Base-by-base conservation (phyloP, 2,888 invertebrate species). In the Nymphalis c-album region DNA sequence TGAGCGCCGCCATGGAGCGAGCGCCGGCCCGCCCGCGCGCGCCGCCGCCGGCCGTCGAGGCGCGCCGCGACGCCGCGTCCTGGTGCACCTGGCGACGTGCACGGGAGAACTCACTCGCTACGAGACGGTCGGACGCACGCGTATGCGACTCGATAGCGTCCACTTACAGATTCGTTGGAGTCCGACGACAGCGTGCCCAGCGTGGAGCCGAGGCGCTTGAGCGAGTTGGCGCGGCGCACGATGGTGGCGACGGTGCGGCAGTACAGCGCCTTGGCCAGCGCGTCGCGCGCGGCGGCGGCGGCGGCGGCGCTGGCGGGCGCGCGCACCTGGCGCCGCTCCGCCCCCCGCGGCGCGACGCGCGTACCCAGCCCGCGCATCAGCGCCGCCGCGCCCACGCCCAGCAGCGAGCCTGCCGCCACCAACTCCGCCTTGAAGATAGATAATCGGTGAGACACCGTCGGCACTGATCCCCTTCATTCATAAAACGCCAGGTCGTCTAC, bases 191-290 rank as follows among this genome's bases (percentile, higher is more conserved):
- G 92, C 22, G 98, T 97, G 68, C 96, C 96, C 51, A 97, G 92
- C 26, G 96, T 96, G 1, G 96, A 96, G 50, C 97, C 97, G 59
- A 97, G 92, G 0, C 96, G 94, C 88, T 98, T 97, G 47, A 98
- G 93, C 78, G 97, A 98, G 86, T 98, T 98, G 64, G 98, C 98
- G 78, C 98, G 94, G 47, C 98, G 94, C 40, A 98, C 97, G 77
- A 98, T 98, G 26, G 98, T 98, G 20, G 97, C 97, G 20, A 98
- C 97, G 13, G 98, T 98, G 76, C 98, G 96, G 85, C 97, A 98
- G 88, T 98, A 98, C 46, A 98, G 93, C 20, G 98, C 98, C 88
- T 97, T 97, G n/a, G 97, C 97, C 74, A 98, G 89, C 97, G 76
- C 98, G 92, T 69, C 97, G 96, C 90, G 98, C 97, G 76, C 98